A percentile compares a stretch with the other conserved stretches of the same genome.
phyloP scores from a whole-genome alignment of 2,888 invertebrate genomes.

The Anaspis maculata region DNA sequence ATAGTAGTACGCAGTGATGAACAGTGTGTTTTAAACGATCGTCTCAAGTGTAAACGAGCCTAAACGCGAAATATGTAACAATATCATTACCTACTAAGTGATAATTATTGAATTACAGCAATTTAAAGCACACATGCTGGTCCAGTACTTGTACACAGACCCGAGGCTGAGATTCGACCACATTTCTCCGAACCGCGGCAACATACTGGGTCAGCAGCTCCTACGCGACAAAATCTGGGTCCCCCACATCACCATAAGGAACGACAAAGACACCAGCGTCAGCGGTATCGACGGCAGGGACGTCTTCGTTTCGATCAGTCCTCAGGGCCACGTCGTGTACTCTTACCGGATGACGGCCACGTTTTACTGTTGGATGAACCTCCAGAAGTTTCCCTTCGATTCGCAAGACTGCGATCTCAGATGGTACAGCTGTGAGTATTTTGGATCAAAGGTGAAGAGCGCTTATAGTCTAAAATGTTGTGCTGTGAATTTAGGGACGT shows the following conservation, averaged over 20 bases:
- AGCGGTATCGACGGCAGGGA: conserved; percentile 75
- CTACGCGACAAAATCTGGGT: conserved; percentile 70
- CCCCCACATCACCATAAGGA: conserved; percentile 72
- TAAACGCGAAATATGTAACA: too few species aligned
- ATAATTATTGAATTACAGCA: too few species aligned
- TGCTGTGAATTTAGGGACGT: too few species aligned
- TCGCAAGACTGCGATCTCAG: conserved; percentile 67
- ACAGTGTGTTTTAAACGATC: too few species aligned
- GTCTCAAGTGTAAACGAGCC: too few species aligned
- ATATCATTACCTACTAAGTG: too few species aligned
- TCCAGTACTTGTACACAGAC: conserved; percentile 72
- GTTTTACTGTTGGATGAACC: conserved; percentile 76
- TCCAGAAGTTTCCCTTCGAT: conserved; percentile 83
- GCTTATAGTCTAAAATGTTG: too few species aligned
- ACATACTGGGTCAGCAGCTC: conserved; percentile 63
- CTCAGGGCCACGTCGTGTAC: conserved; percentile 70
- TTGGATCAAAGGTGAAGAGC: too few species aligned
- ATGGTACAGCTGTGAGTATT: conserved; percentile 38
- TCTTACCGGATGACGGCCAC: conserved; percentile 73
- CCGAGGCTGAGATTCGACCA: conserved; percentile 59
- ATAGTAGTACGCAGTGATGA: too few species aligned
- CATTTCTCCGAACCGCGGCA: conserved; percentile 58
- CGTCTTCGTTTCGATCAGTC: conserved; percentile 68
- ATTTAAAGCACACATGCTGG: conserved; percentile 73
- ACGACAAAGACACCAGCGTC: conserved; percentile 65